phyloP scores from a whole-genome alignment of 2,888 invertebrate genomes.

The Ophion costatus region DNA sequence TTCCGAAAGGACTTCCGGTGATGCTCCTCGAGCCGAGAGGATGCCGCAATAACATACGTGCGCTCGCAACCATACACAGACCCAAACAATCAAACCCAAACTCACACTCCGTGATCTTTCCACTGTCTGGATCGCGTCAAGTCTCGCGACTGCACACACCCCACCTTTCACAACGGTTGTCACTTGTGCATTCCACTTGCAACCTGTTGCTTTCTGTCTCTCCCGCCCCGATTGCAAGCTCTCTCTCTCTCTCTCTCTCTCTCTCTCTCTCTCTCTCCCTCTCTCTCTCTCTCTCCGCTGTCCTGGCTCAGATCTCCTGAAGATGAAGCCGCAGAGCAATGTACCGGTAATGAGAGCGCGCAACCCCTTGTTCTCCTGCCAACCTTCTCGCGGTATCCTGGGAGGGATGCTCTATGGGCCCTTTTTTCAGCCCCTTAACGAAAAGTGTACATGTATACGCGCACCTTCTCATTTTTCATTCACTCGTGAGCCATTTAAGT shows the following conservation, averaged over 20 bases:
- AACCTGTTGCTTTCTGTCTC: slow-evolving; percentile 82
- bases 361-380: slow-evolving; percentile 4
- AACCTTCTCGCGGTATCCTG: slow-evolving; percentile 20
- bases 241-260: slow-evolving; percentile 60
- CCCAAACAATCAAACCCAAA: slow-evolving; percentile 34
- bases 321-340: slow-evolving; percentile 49
- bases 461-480: background rate
- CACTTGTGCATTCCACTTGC: slow-evolving; percentile 80
- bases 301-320: slow-evolving; percentile 26
- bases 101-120: slow-evolving; percentile 2
- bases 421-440: background rate
- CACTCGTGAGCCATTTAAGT: background rate
- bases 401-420: slow-evolving; percentile 18
- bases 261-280: background rate
- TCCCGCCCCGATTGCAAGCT: slow-evolving; percentile 68
- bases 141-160: slow-evolving; percentile 50
- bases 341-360: slow-evolving; percentile 46
- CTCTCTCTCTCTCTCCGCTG: slow-evolving; percentile 72
- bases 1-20: background rate
- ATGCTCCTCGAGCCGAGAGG: slow-evolving; percentile 6
- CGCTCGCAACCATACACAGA: slow-evolving; percentile 62
- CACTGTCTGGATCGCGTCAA: slow-evolving; percentile 40
- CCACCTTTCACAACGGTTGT: slow-evolving; percentile 72
- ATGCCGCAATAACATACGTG: slow-evolving; percentile 35
- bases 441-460: background rate